Evolutionary conservation across 2,113 vertebrate species (phyloP).

Genomic region (Phyllostomus hastatus): DNA sequence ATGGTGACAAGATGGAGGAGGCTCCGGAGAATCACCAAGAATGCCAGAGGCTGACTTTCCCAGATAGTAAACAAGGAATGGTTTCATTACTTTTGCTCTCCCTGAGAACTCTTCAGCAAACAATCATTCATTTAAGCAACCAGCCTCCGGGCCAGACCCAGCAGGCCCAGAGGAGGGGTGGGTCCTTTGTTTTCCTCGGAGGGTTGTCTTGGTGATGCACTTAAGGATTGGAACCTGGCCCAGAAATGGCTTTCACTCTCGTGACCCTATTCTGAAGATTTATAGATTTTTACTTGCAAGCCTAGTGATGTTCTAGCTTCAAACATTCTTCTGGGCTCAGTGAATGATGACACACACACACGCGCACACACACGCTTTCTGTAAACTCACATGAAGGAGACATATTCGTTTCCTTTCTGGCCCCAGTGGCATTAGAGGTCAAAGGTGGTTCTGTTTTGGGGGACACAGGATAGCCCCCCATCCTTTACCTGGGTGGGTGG

Average conservation of each 20-base stretch:
- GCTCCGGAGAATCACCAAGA: not conserved
- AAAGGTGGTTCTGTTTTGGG: not conserved
- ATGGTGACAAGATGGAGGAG: no score
- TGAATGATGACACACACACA: not conserved
- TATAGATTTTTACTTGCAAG: not conserved
- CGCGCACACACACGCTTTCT: not conserved
- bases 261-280: not conserved
- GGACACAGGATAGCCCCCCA: not conserved
- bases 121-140: not conserved
- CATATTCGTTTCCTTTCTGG: not conserved
- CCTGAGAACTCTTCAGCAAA: not conserved
- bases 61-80: not conserved
- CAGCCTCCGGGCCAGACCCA: not conserved
- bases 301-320: not conserved
- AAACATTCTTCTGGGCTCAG: not conserved
- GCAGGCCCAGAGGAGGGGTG: not conserved
- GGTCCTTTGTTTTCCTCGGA: not conserved
- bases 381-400: not conserved
- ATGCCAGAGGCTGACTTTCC: not conserved
- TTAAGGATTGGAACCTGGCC: not conserved
- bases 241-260: not conserved
- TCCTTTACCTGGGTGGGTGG: not conserved
- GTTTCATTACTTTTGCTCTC: not conserved
- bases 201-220: not conserved
- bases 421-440: not conserved